Evolutionary conservation across 2,888 invertebrate species (phyloP).

Genomic region (Ophion obscuratus): DNA sequence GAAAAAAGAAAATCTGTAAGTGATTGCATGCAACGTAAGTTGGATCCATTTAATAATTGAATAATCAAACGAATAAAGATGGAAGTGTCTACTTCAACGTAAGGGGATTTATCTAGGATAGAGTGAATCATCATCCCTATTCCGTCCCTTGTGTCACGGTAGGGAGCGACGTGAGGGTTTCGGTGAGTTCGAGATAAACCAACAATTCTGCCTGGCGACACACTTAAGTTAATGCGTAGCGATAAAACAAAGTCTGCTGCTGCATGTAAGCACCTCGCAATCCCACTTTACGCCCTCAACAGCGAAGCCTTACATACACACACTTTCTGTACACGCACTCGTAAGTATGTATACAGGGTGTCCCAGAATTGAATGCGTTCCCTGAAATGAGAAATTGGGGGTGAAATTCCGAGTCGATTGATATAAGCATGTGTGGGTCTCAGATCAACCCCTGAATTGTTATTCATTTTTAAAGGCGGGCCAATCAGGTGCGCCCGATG

Average conservation of each 20-base stretch:
- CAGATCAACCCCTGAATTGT: no score
- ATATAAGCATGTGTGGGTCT: no score
- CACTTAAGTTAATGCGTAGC: constrained; percentile 68
- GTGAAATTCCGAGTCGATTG: no score
- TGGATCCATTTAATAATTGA: background rate
- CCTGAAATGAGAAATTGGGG: no score
- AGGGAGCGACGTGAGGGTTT: constrained; percentile 33
- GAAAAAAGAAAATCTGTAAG: background rate
- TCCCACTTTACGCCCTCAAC: constrained; percentile 61
- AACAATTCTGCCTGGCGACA: constrained; percentile 66
- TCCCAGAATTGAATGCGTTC: no score
- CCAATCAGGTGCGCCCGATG: no score
- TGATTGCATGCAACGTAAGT: background rate
- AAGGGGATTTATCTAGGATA: background rate
- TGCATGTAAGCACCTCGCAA: constrained; percentile 65
- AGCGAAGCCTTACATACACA: constrained; percentile 44
- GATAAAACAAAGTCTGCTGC: constrained; percentile 59
- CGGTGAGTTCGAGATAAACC: constrained; percentile 66
- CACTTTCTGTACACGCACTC: background rate
- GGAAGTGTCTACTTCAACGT: constrained; percentile 15
- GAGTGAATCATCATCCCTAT: constrained; percentile 46
- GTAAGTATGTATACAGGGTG: background rate
- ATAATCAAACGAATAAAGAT: constrained; percentile 18
- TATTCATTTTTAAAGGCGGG: no score
- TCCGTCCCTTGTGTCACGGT: constrained; percentile 17